Evolutionary conservation across 2,888 invertebrate genomes (phyloP), one percentile per base, ranked within the genome.

Genomic region (Belgica antarctica): DNA sequence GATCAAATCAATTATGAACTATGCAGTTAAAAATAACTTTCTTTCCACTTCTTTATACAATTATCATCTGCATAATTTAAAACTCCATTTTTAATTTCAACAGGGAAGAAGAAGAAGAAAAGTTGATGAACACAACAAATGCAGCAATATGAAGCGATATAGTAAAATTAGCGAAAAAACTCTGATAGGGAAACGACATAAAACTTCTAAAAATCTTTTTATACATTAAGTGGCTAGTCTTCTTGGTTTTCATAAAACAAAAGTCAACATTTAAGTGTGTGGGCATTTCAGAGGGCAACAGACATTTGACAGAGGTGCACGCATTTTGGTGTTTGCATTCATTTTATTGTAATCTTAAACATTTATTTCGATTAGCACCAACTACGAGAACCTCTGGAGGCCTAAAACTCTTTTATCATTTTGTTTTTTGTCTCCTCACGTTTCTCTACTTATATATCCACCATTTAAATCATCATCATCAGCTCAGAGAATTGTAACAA

Each of bases 271-370:
- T 47, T 68, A 68, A 41, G 41, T 52, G 22, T 22, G 22, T 22
- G 19, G n/a, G n/a, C n/a, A n/a, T n/a, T n/a, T n/a, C n/a, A n/a
- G 52, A 52, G 22, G n/a, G 41, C 8, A 10, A 15, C 2, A 2
- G 2, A n/a, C n/a, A n/a, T 10, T n/a, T 12, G 17, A 15, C 57
- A 68, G 68, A 68, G 68, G 68, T 68, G 68, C 68, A 68, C 68
- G 68, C 68, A 46, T 28, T 31, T 68, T 68, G 68, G 68, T 68
- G 68, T 68, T 68, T 68, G 24, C 17, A 34, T 28, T 66, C 19
- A 31, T 47, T 47, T 19, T 41, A 25, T 41, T 47, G 28, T 57
- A 47, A 47, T 31, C 46, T 24, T 28, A 52, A 52, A 52, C 3
- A 52, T 17, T 52, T 52, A 52, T 22, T 52, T 52, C 52, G 52